These are phyloP conservation scores for Eurystomus gularis DNA, from an alignment of 2,113 vertebrate species.

Conservation along the genomic window DNA sequence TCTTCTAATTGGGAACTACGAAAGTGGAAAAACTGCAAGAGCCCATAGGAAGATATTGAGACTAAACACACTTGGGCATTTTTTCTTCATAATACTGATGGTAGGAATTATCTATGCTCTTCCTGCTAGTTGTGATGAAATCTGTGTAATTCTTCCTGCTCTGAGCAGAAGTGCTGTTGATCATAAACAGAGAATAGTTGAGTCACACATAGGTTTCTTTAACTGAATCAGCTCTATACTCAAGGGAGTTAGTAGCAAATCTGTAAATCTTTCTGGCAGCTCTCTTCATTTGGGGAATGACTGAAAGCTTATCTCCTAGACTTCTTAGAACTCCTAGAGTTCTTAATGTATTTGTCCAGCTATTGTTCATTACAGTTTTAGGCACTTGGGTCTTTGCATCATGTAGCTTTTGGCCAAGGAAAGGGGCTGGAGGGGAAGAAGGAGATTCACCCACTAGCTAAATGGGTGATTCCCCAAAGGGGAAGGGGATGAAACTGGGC, in stretches of 20 bases:
- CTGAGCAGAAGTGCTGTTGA: background rate
- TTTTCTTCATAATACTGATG: background rate
- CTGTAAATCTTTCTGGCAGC: background rate
- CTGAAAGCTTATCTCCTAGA: background rate
- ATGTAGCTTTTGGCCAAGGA: background rate
- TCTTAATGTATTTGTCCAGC: accelerated
- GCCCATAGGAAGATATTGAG: background rate
- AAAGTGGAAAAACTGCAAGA: background rate
- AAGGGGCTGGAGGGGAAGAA: accelerated
- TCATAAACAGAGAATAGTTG: background rate
- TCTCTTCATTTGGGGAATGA: background rate
- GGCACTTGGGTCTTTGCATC: background rate
- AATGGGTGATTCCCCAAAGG: no score
- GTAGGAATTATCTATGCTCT: background rate
- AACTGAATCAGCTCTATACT: background rate
- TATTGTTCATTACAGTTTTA: background rate
- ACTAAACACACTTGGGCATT: background rate
- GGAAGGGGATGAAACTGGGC: no score
- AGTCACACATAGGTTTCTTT: background rate
- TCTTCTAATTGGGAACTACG: background rate
- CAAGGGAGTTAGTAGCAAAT: background rate
- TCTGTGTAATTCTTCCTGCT: background rate
- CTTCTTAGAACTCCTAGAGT: background rate
- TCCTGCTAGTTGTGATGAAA: background rate
- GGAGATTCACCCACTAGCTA: background rate